Conservation (phyloP, 53 echinoderm and acorn worm species). For the Holothuria leucospilota region DNA sequence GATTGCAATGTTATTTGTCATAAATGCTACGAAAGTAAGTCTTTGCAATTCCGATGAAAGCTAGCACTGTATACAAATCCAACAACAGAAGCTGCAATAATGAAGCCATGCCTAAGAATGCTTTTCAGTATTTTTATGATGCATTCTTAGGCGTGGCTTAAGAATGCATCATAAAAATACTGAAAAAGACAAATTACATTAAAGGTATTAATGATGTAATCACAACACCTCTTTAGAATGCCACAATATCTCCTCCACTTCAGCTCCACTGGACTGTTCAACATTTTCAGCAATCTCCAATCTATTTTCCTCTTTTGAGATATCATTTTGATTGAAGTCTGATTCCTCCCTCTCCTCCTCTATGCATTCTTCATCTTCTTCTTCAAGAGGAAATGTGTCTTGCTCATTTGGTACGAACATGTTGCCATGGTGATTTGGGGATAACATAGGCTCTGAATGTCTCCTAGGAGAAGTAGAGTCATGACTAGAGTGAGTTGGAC, state of each 20-base stretch:
- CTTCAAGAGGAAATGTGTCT: neutral
- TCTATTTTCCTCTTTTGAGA: neutral
- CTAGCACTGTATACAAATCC: no score
- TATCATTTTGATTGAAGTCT: neutral
- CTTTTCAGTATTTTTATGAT: no score
- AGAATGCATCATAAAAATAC: no score
- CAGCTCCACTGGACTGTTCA: neutral
- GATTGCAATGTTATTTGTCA: no score
- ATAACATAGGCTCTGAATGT: neutral
- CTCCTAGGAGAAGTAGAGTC: constrained; percentile 1
- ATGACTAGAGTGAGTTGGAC: constrained; percentile 8
- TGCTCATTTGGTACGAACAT: neutral
- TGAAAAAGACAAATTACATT: no score
- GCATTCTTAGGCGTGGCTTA: no score
- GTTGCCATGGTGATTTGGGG: neutral
- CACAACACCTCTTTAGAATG: constrained; percentile 15
- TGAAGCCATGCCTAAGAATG: no score
- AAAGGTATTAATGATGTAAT: no score
- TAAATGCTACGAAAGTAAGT: no score
- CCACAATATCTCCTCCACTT: neutral
- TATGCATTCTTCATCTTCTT: neutral
- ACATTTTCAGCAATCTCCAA: neutral
- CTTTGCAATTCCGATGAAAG: no score
- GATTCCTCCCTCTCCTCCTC: neutral
- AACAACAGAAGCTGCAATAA: no score